These are phyloP conservation scores for Eristalinus sepulchralis DNA, from an alignment of 2,888 invertebrate species.

Conservation along the genomic window DNA sequence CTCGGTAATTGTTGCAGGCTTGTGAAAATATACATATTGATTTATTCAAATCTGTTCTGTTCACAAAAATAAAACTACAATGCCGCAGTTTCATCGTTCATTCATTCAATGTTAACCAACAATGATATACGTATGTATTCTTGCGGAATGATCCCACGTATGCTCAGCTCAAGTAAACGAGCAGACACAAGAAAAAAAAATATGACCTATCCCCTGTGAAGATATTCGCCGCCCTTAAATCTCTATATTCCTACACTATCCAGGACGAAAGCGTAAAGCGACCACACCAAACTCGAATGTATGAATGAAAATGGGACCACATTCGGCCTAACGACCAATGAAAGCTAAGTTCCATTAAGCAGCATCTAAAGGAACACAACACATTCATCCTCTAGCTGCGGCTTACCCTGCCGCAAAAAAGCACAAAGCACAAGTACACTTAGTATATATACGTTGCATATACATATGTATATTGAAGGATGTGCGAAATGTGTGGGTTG, in stretches of 20 bases:
- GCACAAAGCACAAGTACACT: conserved; percentile 38
- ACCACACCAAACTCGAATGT: conserved; percentile 11
- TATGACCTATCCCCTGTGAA: not conserved
- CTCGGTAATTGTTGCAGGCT: too few relatives aligned
- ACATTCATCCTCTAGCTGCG: not conserved
- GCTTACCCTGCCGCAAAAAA: conserved; percentile 1
- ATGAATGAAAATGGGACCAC: conserved; percentile 34
- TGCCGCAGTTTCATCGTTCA: too few relatives aligned
- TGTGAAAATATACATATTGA: too few relatives aligned
- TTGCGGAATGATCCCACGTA: too few relatives aligned
- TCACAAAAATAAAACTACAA: too few relatives aligned
- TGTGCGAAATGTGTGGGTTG: not conserved
- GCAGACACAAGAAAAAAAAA: not conserved
- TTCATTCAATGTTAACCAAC: too few relatives aligned
- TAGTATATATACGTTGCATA: not conserved
- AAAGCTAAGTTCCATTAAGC: conserved; percentile 12
- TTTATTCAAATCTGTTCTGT: too few relatives aligned
- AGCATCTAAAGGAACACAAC: conserved; percentile 8
- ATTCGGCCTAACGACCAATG: not conserved
- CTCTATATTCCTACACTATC: not conserved
- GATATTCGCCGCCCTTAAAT: not conserved
- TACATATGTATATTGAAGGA: too few relatives aligned
- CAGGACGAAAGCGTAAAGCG: not conserved
- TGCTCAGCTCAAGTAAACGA: not conserved
- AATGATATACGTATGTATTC: too few relatives aligned